Base-by-base conservation (phyloP, 2,888 invertebrate species). In the Gryllus longicercus region DNA sequence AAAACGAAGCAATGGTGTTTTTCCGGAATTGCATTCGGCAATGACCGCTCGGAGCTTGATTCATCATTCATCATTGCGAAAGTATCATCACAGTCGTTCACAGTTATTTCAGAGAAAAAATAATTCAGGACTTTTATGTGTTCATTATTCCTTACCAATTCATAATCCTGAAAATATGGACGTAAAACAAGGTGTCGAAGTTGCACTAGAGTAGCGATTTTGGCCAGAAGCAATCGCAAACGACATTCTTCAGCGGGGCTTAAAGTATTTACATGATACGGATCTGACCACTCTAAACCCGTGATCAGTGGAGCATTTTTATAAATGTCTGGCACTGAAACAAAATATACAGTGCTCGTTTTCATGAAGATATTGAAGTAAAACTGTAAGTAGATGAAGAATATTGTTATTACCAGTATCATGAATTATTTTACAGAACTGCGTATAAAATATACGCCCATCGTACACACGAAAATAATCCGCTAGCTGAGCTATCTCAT, bases 401-500 rank as follows among this genome's bases (percentile, higher is more conserved):
- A 38, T 8, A 38, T 38, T 74, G 74, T 51, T 81, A 84, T 84
- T 86, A 93, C 93, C 91, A 87, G 91, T 91, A 50, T 91, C 90
- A 82, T 93, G 92, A 82, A 94, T 92, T 83, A 94, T 90, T 86
- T 92, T 90, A 85, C 93, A 94, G 82, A 95, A 91, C 87, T 94
- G 94, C 4, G 91, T 90, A 87, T 95, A 95, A 80, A 92, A 90
- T 79, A 95, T 90, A 83, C 94, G 90, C 81, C 95, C 94, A 88
- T 95, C 94, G 83, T 92, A 92, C n/a, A 93, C 90, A 76, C 93
- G 90, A 88, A 94, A 95, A 88, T 94, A 94, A 87, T 94, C 93
- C 0, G 93, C 91, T 16, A 95, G 87, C 85, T 94, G 93, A 10
- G 90, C 87, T 83, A 94, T 91, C 89, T 95, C 94, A 79, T 90